Base-by-base conservation (phyloP, 1,140 invertebrate genomes). In the Octopus sinensis region DNA sequence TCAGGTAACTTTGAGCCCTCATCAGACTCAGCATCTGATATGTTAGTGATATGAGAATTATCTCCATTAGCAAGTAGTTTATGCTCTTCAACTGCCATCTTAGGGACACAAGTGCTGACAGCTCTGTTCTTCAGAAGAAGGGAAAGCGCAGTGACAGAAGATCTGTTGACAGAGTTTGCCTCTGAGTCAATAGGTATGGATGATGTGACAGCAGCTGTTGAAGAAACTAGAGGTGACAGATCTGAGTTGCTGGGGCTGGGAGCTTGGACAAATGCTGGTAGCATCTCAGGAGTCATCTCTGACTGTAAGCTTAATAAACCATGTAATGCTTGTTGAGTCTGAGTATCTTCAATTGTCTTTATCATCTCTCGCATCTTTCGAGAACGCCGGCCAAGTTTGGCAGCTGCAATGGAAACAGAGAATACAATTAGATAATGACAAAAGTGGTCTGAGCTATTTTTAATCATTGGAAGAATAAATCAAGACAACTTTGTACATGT, bases 291-390 rank as follows among this genome's bases (percentile, higher is more conserved):
- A 62, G 82, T 83, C 68, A 73, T 83, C 77, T 90, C 89, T 2
- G 89, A 86, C 80, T 90, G 90, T 6, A 91, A 84, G 86, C 90
- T 91, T 51, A 91, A 84, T 10, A 91, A 85, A 54, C 90, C 90
- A 81, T 91, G 90, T 23, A 91, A 80, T 6, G 90, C 90, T 83
- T 91, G 89, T 54, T 90, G 89, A 73, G 89, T 91, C 85, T 90
- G 89, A 7, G 88, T 88, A 83, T 91, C 89, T 81, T 91, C 90
- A 71, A 91, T 90, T 78, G 87, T 89, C 43, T 87, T 84, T 52
- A 91, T 91, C 86, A 90, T 88, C 80, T 90, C 90, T 62, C 89
- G 84, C 90, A 91, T 91, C 80, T 90, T 90, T 10, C 89, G 84
- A 9, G 90, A 91, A 13, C 90, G 83, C 23, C 90, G 82, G 13